A percentile compares a stretch with the other conserved stretches of the same genome.
Evolutionary conservation across 2,888 invertebrate genomes (phyloP).

Genomic region (Lutraria lutraria): DNA sequence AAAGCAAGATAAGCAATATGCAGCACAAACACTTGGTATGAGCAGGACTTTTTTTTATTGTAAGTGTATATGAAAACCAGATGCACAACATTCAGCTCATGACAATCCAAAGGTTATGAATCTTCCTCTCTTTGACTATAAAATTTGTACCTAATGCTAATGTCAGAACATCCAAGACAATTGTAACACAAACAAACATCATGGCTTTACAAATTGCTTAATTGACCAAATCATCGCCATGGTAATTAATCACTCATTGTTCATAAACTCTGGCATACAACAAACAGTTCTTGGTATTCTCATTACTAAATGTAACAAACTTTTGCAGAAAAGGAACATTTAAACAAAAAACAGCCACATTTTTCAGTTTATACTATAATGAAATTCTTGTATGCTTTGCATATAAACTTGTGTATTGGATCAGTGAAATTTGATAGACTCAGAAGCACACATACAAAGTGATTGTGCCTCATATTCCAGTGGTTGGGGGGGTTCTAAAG

Average conservation of each 20-base stretch:
- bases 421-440: too few relatives aligned
- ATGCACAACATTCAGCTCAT: not conserved
- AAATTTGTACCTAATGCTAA: not conserved
- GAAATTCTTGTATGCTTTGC: not conserved
- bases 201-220: not conserved
- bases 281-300: not conserved
- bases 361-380: not conserved
- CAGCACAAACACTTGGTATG: too few relatives aligned
- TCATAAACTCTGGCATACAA: conserved; percentile 14
- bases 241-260: conserved; percentile 24
- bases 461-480: too few relatives aligned
- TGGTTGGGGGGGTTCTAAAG: too few relatives aligned
- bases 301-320: too few relatives aligned
- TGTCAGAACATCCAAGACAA: conserved; percentile 7
- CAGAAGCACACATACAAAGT: too few relatives aligned
- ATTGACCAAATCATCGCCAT: conserved; percentile 18
- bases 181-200: not conserved
- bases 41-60: too few relatives aligned
- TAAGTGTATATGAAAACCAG: conserved; percentile 4
- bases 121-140: not conserved
- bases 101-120: not conserved
- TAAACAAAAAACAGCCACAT: not conserved
- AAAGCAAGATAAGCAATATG: too few relatives aligned
- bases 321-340: not conserved
- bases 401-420: too few relatives aligned